Percentiles rank a stretch among this genome's conserved stretches.
Evolutionary conservation across 2,888 invertebrate genomes (phyloP).

Genomic region (Leptinotarsa haldemani): DNA sequence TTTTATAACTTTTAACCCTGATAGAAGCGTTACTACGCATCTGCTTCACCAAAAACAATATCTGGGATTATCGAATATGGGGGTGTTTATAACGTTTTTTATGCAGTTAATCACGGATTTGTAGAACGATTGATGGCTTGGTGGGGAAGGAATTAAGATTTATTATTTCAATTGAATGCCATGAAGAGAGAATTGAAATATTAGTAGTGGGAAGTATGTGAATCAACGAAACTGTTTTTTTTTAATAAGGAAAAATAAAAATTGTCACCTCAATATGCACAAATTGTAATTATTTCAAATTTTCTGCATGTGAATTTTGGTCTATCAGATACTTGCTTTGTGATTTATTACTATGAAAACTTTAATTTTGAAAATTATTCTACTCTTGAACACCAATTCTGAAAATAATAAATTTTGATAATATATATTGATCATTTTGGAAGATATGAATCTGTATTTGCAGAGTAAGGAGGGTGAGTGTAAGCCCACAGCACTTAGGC

Average conservation of each 20-base stretch:
- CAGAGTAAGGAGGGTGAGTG: too few species aligned
- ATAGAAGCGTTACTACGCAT: conserved; percentile 56
- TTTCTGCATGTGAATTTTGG: too few species aligned
- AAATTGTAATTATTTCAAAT: too few species aligned
- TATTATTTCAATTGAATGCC: conserved; percentile 32
- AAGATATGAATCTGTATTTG: too few species aligned
- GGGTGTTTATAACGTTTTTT: conserved; percentile 52
- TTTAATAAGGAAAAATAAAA: conserved; percentile 15
- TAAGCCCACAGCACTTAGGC: too few species aligned
- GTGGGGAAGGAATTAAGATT: conserved; percentile 33
- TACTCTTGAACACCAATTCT: too few species aligned
- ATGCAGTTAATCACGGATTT: conserved; percentile 44
- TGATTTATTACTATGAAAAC: conserved; percentile 8
- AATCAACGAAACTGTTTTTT: background rate
- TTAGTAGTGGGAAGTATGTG: background rate
- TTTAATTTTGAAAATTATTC: too few species aligned
- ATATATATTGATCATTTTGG: too few species aligned
- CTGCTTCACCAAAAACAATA: conserved; percentile 59
- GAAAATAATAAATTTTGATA: too few species aligned
- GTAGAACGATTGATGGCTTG: conserved; percentile 29
- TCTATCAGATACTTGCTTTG: background rate
- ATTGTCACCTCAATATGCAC: too few species aligned
- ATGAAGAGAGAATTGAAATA: background rate
- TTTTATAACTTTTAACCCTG: conserved; percentile 65
- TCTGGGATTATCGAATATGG: conserved; percentile 53